phyloP scores from a whole-genome alignment of 2,113 vertebrate genomes.

The Aleadryas rufinucha region DNA sequence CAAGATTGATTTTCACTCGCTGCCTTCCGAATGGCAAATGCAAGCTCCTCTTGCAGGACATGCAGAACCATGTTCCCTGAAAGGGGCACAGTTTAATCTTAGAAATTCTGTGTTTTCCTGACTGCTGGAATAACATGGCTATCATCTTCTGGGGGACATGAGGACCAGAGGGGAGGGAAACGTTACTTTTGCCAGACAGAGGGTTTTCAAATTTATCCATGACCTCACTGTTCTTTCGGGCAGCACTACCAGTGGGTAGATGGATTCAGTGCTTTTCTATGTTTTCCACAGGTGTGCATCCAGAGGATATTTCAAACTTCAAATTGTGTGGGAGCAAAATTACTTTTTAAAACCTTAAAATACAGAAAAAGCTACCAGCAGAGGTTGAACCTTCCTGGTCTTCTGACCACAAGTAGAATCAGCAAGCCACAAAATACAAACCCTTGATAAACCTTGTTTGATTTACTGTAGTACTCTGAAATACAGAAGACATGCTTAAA shows the following conservation, averaged over 20 bases:
- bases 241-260: not conserved
- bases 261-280: not conserved
- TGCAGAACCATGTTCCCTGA: not conserved
- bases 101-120: not conserved
- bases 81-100: not conserved
- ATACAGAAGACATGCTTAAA: not conserved
- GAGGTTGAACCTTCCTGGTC: not conserved
- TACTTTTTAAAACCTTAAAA: not conserved
- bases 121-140: accelerated
- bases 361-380: not conserved
- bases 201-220: not conserved
- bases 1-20: not conserved
- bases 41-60: not conserved
- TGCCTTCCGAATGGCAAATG: not conserved
- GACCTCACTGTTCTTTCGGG: not conserved
- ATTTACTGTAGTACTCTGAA: not conserved
- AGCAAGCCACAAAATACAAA: not conserved
- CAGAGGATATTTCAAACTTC: not conserved
- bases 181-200: not conserved
- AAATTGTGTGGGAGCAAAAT: not conserved
- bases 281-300: not conserved
- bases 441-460: not conserved
- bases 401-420: not conserved
- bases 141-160: accelerated
- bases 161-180: not conserved